Evolutionary conservation across 2,113 vertebrate genomes (phyloP).

Genomic region (Hyla sarda): DNA sequence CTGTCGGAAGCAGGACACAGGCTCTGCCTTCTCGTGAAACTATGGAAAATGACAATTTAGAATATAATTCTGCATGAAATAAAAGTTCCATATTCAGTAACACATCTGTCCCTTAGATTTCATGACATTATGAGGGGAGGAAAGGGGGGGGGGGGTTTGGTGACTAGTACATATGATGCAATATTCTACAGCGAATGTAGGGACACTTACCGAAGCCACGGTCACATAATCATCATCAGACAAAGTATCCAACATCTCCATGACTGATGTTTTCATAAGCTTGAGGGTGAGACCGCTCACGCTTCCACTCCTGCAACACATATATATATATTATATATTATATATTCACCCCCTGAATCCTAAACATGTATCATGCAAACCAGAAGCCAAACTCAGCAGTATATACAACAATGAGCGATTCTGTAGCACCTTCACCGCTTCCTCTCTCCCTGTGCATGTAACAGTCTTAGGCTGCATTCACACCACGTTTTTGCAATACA

Average conservation of each 20-base stretch:
- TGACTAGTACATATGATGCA: not conserved
- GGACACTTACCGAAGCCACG: slow-evolving; percentile 76
- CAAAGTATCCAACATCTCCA: slow-evolving; percentile 92
- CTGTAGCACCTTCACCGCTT: not conserved
- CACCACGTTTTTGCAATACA: too few relatives aligned
- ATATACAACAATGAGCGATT: too few relatives aligned
- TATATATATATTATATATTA: slow-evolving; percentile 4
- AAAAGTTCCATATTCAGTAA: not conserved
- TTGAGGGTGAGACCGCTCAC: slow-evolving; percentile 95
- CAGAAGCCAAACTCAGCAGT: too few relatives aligned
- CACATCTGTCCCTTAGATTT: not conserved
- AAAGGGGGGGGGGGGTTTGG: too few relatives aligned
- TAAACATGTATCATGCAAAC: too few relatives aligned
- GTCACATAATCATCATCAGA: slow-evolving; percentile 95
- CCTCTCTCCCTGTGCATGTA: not conserved
- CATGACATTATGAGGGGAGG: not conserved
- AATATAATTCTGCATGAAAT: not conserved
- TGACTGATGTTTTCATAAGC: slow-evolving; percentile 93
- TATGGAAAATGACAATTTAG: slow-evolving; percentile 59
- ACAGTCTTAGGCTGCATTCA: too few relatives aligned
- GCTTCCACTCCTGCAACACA: slow-evolving; percentile 87
- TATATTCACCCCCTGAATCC: not conserved
- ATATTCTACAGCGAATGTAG: not conserved
- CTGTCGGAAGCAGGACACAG: slow-evolving; percentile 92
- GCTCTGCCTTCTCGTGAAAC: slow-evolving; percentile 96